phyloP scores from a whole-genome alignment of 2,888 invertebrate species.

The Neuroscelio doddi region DNA sequence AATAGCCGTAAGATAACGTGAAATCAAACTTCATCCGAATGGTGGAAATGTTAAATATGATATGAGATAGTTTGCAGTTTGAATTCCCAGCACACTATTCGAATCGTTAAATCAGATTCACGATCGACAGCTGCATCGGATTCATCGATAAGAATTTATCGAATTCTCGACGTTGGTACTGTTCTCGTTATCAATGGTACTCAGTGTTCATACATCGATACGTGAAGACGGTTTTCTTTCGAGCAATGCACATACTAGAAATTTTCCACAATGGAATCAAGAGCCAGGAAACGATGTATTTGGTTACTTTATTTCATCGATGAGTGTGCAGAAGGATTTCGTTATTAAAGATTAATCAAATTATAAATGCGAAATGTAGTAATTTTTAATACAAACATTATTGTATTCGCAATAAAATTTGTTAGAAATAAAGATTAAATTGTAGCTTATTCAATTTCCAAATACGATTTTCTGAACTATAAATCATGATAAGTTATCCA shows the following conservation, averaged over 20 bases:
- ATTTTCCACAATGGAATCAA: constrained; percentile 6
- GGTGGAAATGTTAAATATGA: constrained; percentile 18
- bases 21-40: no score
- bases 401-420: no score
- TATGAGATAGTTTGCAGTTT: constrained; percentile 3
- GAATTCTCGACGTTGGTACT: constrained; percentile 25
- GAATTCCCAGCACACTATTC: constrained; percentile 27
- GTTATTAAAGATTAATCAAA: no score
- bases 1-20: no score
- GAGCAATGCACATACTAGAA: neutral
- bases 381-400: no score
- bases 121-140: constrained; percentile 29
- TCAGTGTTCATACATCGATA: constrained; percentile 12
- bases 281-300: constrained; percentile 1
- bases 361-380: no score
- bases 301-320: no score
- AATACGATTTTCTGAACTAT: constrained; percentile 30
- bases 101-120: constrained; percentile 23
- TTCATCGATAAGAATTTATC: constrained; percentile 40
- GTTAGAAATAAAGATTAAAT: no score
- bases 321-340: no score
- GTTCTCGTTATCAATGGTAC: constrained; percentile 32
- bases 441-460: neutral
- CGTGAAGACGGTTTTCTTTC: constrained; percentile 3
- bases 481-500: constrained; percentile 54